Base-by-base conservation (phyloP, 1,140 invertebrate genomes). In the Dermatophagoides farinae region DNA sequence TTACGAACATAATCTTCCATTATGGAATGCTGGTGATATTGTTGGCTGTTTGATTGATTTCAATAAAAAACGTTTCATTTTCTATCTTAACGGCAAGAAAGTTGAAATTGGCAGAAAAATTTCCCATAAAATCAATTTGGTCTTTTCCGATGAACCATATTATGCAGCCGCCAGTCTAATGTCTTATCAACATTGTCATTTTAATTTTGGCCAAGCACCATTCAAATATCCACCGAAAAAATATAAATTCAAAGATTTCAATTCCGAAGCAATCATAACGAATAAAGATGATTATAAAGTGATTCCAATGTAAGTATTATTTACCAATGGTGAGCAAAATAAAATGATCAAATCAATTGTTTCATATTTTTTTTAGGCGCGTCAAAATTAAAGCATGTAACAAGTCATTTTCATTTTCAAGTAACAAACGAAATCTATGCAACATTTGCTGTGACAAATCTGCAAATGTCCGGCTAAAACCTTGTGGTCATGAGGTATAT, bases 151-250 rank as follows among this genome's bases (percentile, higher is more conserved):
- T 65, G 76, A 77, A 66, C 88, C 86, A 58, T 91, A 89, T 73
- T 92, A 89, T 74, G 87, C 89, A 49, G 88, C 87, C 16, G 88
- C 88, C 1, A 91, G 86, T 74, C 91, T 92, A 69, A 92, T 93
- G 88, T 87, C 87, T 59, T 92, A 89, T 74, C 88, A 95, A 69
- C 88, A 92, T 68, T 90, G 88, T 75, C 77, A 81, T 50, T 92
- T 93, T 72, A 95, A 95, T 76, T 95, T 95, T 74, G 90, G 90
- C 55, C 76, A 79, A 54, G 76, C 79, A 65, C 80, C 84, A 4
- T 93, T 91, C 72, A 77, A 77, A 64, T 84, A 77, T 75, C 85
- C 88, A 53, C 88, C 86, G 0, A 73, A 70, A 37, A 78, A 80
- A 68, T 73, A 77, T 57, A 68, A 71, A 63, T 85, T 80, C 75